Evolutionary conservation across 2,113 vertebrate genomes (phyloP), one percentile per base, ranked within the genome.

Genomic region (Phylloscopus whistleri): DNA sequence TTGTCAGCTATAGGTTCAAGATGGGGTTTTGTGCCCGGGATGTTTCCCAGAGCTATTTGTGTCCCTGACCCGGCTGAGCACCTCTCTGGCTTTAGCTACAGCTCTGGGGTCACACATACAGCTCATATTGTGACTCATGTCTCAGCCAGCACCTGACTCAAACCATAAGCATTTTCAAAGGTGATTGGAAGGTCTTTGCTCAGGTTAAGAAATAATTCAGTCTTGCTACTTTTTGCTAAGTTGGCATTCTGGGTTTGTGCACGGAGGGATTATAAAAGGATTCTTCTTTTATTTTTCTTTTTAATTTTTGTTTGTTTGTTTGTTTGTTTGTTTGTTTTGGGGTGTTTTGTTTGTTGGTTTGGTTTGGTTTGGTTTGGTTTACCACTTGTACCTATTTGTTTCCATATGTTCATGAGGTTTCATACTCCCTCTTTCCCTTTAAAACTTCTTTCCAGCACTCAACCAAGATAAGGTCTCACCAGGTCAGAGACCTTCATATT

Each of bases 241-340:
- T 18, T 84, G 51, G 6, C 24, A 7, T 69, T 84, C 23, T 81
- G 4, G 31, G 6, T 41, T 23, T 52, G 30, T 33, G 9, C 21
- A 28, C 1, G 0, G 2, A 3, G 6, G 16, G 7, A n/a, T 35
- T 53, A 27, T 35, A 16, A 33, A 15, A 2, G 3, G 12, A 10
- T 5, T 55, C 44, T 53, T 60, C 3, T 16, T 5, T 46, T 28
- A n/a, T 19, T 27, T 26, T 46, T 35, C n/a, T n/a, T n/a, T n/a
- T n/a, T n/a, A n/a, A n/a, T n/a, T n/a, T n/a, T n/a, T n/a, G 39
- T 39, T 11, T 41, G 39, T 41, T 41, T 14, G 13, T 41, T 41
- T 41, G 13, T 41, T 41, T 41, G 41, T 41, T 41, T 41, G 13
- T 41, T 41, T 12, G 13, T 41, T 41, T 41, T 37, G 37, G 37